Percentiles rank a stretch among this genome's conserved stretches.
phyloP scores from a whole-genome alignment of 1,140 invertebrate genomes.

The Drosophila kohkoa region DNA sequence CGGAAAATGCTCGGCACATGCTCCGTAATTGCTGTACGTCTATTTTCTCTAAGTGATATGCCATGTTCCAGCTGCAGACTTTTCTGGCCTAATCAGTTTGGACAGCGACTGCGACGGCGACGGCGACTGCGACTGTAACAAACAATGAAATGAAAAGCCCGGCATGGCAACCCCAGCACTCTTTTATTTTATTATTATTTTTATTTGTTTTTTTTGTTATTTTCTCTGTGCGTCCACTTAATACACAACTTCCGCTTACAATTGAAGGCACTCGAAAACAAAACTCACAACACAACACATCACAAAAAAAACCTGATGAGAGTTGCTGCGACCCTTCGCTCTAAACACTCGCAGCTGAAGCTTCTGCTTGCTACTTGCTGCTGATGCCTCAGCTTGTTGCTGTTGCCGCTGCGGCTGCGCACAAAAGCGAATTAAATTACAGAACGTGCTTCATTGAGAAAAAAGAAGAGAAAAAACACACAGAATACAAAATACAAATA shows the following conservation, averaged over 20 bases:
- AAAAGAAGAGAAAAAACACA: conserved; percentile 34
- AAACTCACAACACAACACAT: conserved; percentile 12
- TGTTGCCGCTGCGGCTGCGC: conserved; percentile 72
- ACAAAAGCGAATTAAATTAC: conserved; percentile 79
- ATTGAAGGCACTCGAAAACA: conserved; percentile 56
- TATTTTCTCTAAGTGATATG: conserved; percentile 67
- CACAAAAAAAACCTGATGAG: conserved; percentile 59
- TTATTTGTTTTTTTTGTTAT: conserved; percentile 13
- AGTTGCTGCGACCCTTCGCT: conserved; percentile 54
- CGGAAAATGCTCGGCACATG: conserved; percentile 26
- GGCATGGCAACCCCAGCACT: conserved; percentile 7
- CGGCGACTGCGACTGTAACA: conserved; percentile 22
- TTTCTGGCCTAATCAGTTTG: conserved; percentile 55
- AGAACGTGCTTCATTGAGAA: conserved; percentile 67
- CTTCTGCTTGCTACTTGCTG: conserved; percentile 30
- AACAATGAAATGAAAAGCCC: conserved; percentile 2
- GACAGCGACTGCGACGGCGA: neutral
- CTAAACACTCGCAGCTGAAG: conserved; percentile 22
- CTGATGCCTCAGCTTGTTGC: conserved; percentile 20
- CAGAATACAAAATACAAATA: conserved; percentile 18
- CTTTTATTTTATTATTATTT: conserved; percentile 17
- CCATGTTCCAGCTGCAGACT: conserved; percentile 55
- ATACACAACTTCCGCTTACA: conserved; percentile 81
- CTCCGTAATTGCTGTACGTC: conserved; percentile 52
- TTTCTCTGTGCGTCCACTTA: conserved; percentile 58